A percentile compares a stretch with the other conserved stretches of the same genome.
These are phyloP conservation scores for Thereuonema tuberculata DNA, from an alignment of 1,140 invertebrate genomes.

Conservation along the genomic window DNA sequence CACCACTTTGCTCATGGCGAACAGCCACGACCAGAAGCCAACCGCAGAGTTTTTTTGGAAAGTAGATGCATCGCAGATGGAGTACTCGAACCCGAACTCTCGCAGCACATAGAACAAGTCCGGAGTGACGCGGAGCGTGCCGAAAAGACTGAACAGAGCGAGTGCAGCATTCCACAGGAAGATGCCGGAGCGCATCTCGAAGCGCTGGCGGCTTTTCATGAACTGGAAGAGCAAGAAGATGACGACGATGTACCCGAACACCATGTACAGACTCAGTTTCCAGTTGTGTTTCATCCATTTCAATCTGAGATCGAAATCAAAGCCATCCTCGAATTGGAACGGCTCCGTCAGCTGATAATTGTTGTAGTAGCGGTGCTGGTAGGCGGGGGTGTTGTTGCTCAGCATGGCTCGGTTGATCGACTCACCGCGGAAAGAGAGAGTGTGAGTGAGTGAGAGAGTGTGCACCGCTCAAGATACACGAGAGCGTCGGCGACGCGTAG, in stretches of 20 bases:
- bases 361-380: too few species aligned
- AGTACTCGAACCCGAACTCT: conserved; percentile 35
- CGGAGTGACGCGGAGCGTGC: conserved; percentile 28
- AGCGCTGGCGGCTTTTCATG: conserved; percentile 38
- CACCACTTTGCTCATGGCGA: conserved; percentile 37
- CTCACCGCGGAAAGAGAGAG: too few species aligned
- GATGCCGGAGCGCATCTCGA: conserved; percentile 34
- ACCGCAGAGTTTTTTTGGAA: conserved; percentile 31
- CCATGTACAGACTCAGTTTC: conserved; percentile 47
- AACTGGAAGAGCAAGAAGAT: conserved; percentile 36
- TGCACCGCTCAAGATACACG: too few species aligned
- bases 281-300: conserved; percentile 42
- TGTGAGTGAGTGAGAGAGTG: too few species aligned
- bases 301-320: neutral
- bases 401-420: too few species aligned
- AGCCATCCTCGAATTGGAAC: neutral
- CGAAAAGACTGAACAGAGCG: conserved; percentile 40
- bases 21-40: conserved; percentile 39
- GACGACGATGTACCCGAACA: conserved; percentile 35
- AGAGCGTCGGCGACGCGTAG: too few species aligned
- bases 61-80: conserved; percentile 33
- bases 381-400: too few species aligned
- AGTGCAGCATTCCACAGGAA: conserved; percentile 39
- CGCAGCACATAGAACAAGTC: conserved; percentile 29
- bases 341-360: neutral